Percentiles rank a stretch among this genome's conserved stretches.
Evolutionary conservation across 2,888 invertebrate species (phyloP).

Genomic region (Drosophila multiciliata): DNA sequence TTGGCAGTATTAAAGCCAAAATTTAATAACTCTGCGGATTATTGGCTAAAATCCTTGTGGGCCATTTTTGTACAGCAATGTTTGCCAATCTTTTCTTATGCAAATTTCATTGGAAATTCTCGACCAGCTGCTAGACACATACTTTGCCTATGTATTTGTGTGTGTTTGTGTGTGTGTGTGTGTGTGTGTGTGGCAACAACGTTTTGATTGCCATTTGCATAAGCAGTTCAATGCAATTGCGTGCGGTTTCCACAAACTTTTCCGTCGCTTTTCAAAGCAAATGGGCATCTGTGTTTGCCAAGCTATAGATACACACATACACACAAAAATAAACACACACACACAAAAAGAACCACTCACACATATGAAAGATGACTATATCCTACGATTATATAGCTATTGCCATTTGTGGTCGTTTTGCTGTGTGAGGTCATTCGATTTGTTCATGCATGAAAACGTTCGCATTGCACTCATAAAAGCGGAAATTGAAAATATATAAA

Average conservation of each 20-base stretch:
- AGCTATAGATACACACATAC: background rate
- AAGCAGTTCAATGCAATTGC: conserved; percentile 79
- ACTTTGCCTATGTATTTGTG: conserved; percentile 21
- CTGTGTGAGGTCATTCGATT: conserved; percentile 64
- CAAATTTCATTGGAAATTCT: conserved; percentile 36
- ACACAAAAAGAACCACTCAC: background rate
- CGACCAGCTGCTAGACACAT: conserved; percentile 32
- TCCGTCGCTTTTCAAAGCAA: conserved; percentile 14
- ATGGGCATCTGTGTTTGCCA: conserved; percentile 27
- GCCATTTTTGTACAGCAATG: conserved; percentile 45
- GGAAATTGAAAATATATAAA: conserved; percentile 78
- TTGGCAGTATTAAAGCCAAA: conserved; percentile 55
- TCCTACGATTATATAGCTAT: conserved; percentile 56
- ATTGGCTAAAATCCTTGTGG: conserved; percentile 47
- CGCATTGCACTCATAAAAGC: conserved; percentile 68
- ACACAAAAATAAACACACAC: background rate
- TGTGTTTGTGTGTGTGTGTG: conserved; percentile 7
- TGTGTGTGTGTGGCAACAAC: conserved; percentile 53
- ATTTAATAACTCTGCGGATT: conserved; percentile 76
- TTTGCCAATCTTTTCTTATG: conserved; percentile 54
- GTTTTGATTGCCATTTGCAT: conserved; percentile 80
- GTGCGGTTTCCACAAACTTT: conserved; percentile 45
- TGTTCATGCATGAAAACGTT: conserved; percentile 75
- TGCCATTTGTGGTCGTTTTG: conserved; percentile 45
- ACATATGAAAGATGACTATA: conserved; percentile 18